phyloP scores from a whole-genome alignment of 2,888 invertebrate species.

The Carabus problematicus region DNA sequence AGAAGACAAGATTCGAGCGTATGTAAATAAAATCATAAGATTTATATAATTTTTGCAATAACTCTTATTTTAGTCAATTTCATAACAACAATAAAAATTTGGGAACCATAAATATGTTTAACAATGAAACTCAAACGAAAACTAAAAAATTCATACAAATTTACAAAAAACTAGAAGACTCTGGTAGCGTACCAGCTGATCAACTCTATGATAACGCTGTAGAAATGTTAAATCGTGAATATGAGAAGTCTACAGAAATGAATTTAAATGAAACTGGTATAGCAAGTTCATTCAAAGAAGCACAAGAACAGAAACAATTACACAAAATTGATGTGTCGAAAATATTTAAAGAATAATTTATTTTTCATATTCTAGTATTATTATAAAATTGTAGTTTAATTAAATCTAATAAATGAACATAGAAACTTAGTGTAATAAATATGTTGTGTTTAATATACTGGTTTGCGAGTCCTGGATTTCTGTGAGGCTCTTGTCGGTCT shows the following conservation, averaged over 20 bases:
- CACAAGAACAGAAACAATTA: constrained; percentile 46
- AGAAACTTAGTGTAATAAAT: too few relatives aligned
- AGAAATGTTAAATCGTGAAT: constrained; percentile 58
- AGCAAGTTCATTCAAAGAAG: constrained; percentile 53
- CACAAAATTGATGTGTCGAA: constrained; percentile 51
- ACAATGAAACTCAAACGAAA: constrained; percentile 62
- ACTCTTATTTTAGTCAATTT: constrained; percentile 66
- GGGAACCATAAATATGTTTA: constrained; percentile 65
- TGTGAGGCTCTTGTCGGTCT: too few relatives aligned
- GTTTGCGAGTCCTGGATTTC: too few relatives aligned
- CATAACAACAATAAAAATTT: constrained; percentile 67
- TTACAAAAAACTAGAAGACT: constrained; percentile 66
- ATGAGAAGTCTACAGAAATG: constrained; percentile 38
- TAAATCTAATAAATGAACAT: too few relatives aligned
- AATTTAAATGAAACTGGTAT: constrained; percentile 48
- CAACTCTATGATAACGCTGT: constrained; percentile 61
- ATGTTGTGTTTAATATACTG: too few relatives aligned
- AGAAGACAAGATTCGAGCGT: constrained; percentile 88
- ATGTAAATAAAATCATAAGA: constrained; percentile 55
- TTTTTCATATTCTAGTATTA: neutral
- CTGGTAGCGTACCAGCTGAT: constrained; percentile 64
- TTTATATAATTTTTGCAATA: constrained; percentile 4
- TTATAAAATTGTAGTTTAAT: too few relatives aligned
- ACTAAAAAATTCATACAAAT: constrained; percentile 69
- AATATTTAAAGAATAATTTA: constrained; percentile 54